A percentile compares a stretch with the other conserved stretches of the same genome.
Evolutionary conservation across 2,888 invertebrate species (phyloP).

Genomic region (Subacronicta megacephala): DNA sequence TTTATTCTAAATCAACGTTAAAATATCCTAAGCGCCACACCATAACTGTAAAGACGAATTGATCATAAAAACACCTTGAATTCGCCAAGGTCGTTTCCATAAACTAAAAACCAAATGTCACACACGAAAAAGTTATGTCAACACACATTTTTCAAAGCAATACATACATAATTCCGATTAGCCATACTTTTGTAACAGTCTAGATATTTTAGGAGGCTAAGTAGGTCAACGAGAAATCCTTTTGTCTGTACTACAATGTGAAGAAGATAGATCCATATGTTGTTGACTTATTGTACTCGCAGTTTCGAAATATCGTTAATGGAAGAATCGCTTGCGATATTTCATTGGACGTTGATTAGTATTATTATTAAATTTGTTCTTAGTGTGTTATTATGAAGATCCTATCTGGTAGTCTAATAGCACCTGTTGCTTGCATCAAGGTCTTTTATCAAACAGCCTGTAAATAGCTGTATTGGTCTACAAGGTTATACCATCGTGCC

Average conservation of each 20-base stretch:
- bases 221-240: slow-evolving; percentile 63
- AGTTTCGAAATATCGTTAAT: slow-evolving; percentile 36
- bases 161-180: slow-evolving; percentile 43
- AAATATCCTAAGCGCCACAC: slow-evolving; percentile 1
- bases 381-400: slow-evolving; percentile 23
- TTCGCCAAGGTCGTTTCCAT: slow-evolving; percentile 15
- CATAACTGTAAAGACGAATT: slow-evolving; percentile 3
- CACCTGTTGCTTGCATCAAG: slow-evolving; percentile 4
- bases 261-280: slow-evolving; percentile 4
- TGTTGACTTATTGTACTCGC: slow-evolving; percentile 28
- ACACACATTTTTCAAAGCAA: slow-evolving; percentile 7
- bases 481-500: too few relatives aligned
- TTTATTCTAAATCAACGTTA: background rate
- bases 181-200: slow-evolving; percentile 56
- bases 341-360: slow-evolving; percentile 15
- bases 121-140: slow-evolving; percentile 9
- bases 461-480: too few relatives aligned
- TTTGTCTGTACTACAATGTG: slow-evolving; percentile 67
- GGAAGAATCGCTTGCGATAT: slow-evolving; percentile 11
- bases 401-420: slow-evolving; percentile 10
- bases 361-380: slow-evolving; percentile 13
- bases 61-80: slow-evolving; percentile 18
- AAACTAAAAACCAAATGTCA: slow-evolving; percentile 9
- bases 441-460: background rate
- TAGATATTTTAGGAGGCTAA: slow-evolving; percentile 51